These are phyloP conservation scores for Catagonus wagneri DNA, from an alignment of 2,113 vertebrate species.

Conservation along the genomic window DNA sequence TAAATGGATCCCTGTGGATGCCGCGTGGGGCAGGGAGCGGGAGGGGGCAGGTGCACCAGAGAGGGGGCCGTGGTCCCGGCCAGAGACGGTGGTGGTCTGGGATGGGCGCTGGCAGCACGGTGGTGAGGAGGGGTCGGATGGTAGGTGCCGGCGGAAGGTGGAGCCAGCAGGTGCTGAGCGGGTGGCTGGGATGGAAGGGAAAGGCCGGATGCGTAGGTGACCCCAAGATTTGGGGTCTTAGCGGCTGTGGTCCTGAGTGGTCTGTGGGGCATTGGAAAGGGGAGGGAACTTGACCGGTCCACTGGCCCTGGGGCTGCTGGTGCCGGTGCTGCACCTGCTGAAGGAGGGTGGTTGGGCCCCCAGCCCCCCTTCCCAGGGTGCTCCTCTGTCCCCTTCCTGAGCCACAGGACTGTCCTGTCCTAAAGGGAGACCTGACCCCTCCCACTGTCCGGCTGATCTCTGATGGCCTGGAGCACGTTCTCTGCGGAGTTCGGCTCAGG, in stretches of 20 bases:
- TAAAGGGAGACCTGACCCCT: neutral
- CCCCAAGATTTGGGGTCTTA: neutral
- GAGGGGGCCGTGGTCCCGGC: neutral
- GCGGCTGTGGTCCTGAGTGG: neutral
- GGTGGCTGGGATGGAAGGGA: neutral
- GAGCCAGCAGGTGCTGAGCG: neutral
- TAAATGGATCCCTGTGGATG: neutral
- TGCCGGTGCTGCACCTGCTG: neutral
- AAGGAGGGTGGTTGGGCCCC: neutral
- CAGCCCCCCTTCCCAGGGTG: neutral
- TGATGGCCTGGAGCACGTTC: too few species aligned
- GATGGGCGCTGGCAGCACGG: neutral
- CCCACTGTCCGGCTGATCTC: neutral
- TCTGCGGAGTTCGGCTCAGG: neutral
- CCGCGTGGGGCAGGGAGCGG: too few species aligned
- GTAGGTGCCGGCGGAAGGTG: neutral
- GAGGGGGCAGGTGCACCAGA: neutral
- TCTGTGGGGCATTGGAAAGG: neutral
- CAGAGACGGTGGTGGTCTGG: too few species aligned
- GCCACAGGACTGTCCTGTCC: neutral
- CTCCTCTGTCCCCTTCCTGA: neutral
- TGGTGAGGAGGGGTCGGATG: neutral
- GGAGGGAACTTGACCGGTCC: rapidly evolving
- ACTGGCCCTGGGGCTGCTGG: neutral
- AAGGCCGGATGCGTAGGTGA: neutral